Base-by-base conservation (phyloP, 2,888 invertebrate species). In the Oscheius sp. region DNA sequence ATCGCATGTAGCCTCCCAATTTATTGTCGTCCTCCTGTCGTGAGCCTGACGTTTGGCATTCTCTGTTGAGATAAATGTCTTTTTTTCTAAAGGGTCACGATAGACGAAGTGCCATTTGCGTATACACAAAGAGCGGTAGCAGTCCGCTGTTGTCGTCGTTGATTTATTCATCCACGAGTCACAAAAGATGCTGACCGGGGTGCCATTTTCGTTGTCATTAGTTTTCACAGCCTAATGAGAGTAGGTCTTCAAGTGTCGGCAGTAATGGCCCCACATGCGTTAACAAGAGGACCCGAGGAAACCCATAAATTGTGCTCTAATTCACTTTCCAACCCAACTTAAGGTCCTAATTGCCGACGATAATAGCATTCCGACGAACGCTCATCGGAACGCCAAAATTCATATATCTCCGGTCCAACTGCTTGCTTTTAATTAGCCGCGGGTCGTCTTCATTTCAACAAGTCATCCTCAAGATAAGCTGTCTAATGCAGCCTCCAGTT, bases 291-390 rank as follows among this genome's bases (percentile, higher is more conserved):
- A 65, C 50, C 48, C 65, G 48, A 48, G 65, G 65, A 65, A 65
- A 65, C 48, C 65, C 65, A 65, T 65, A 68, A 68, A 68, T 68
- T 68, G 53, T 68, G 68, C 32, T 32, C 68, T 68, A 68, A 68
- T 68, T 55, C 55, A 53, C 53, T 68, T 68, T 68, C 68, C 55
- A 55, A 53, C 29, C 55, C 55, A 68, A 68, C 68, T 68, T 68
- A 55, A 55, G 55, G 68, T 35, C 42, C 68, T 68, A 68, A 68
- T 68, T 68, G 68, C 42, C 55, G 68, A 35, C 68, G 68, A 68
- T 68, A 68, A 68, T 68, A 68, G 68, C 68, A 68, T 68, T 68
- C 68, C 68, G 55, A 37, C 55, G 68, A 68, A 68, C 63, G 63
- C 48, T 63, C 50, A 13, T 50, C 13, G 50, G 53, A 13, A 47